phyloP scores from a whole-genome alignment of 2,888 invertebrate genomes.

The Balanococcus diminutus region DNA sequence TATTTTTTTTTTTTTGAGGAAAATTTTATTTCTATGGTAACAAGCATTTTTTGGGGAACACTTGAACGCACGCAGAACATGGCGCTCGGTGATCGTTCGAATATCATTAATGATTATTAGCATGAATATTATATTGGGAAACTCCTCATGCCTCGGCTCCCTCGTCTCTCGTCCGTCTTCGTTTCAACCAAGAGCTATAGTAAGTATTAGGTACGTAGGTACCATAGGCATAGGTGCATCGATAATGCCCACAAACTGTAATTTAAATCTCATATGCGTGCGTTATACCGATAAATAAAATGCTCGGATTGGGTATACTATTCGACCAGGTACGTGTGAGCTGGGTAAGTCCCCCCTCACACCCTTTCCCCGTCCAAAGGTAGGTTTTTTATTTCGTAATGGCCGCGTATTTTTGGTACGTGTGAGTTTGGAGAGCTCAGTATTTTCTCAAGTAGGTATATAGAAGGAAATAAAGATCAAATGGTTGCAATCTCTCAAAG shows the following conservation, averaged over 20 bases:
- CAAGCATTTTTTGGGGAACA: not conserved
- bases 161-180: not conserved
- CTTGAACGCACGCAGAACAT: not conserved
- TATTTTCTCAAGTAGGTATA: too few relatives aligned
- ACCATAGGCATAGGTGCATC: conserved; percentile 24
- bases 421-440: too few relatives aligned
- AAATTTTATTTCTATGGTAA: too few relatives aligned
- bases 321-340: not conserved
- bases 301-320: conserved; percentile 7
- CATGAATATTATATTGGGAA: conserved; percentile 40
- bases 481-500: too few relatives aligned
- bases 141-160: not conserved
- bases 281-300: conserved; percentile 50
- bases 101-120: conserved; percentile 53
- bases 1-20: too few relatives aligned
- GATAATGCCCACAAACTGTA: conserved; percentile 45
- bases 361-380: not conserved
- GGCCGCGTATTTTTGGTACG: too few relatives aligned
- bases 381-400: not conserved
- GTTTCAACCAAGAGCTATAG: not conserved
- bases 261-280: conserved; percentile 51
- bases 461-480: too few relatives aligned
- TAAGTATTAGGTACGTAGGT: too few relatives aligned
- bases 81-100: conserved; percentile 51
- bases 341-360: not conserved